phyloP scores from a whole-genome alignment of 1,140 invertebrate species.

The Heliconius nattereri region DNA sequence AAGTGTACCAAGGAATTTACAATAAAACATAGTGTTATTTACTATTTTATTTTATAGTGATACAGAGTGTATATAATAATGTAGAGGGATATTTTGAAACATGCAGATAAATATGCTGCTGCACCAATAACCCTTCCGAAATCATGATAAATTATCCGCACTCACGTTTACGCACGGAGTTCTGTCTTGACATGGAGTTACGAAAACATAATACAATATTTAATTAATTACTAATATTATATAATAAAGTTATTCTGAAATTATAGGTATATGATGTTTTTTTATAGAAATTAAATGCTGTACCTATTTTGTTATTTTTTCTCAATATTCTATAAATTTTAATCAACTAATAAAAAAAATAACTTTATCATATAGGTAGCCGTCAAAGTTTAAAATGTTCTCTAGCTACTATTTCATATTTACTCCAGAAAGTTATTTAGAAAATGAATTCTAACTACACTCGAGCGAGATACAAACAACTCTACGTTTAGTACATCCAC shows the following conservation, averaged over 20 bases:
- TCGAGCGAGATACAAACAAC: neutral
- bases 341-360: no score
- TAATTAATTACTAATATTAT: neutral
- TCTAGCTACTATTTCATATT: neutral
- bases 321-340: no score
- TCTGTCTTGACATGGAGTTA: slow-evolving; percentile 38
- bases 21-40: no score
- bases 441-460: neutral
- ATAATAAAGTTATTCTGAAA: neutral
- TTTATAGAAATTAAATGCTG: no score
- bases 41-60: no score
- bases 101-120: slow-evolving; percentile 11
- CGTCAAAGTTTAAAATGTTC: no score
- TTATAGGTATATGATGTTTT: no score
- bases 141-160: slow-evolving; percentile 79
- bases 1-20: no score
- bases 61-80: neutral
- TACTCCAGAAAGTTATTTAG: neutral
- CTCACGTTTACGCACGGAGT: slow-evolving; percentile 56
- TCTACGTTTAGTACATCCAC: slow-evolving; percentile 58
- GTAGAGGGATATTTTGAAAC: neutral
- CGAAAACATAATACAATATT: slow-evolving; percentile 48
- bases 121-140: slow-evolving; percentile 71
- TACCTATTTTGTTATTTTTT: neutral
- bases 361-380: no score